phyloP scores from a whole-genome alignment of 2,797 vertebrate species.

The Cryptoblepharus egeriae region DNA sequence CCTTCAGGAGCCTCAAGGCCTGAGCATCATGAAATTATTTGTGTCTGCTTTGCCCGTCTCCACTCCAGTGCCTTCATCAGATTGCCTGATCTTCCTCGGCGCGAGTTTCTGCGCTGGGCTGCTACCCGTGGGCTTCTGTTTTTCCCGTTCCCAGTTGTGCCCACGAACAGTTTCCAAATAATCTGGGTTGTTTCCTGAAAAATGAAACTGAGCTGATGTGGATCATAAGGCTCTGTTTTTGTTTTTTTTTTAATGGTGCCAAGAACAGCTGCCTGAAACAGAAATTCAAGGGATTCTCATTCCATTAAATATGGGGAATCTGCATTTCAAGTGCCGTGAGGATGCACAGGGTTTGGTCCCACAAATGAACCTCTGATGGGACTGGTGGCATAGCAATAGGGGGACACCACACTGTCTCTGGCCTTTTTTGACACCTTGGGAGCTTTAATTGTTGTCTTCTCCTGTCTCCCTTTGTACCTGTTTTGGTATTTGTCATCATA shows the following conservation, averaged over 20 bases:
- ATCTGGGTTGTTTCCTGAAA: conserved; percentile 42
- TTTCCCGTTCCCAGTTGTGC: not conserved
- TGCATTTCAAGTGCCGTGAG: too few relatives aligned
- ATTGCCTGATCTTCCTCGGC: conserved; percentile 13
- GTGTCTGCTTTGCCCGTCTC: not conserved
- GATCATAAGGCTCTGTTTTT: too few relatives aligned
- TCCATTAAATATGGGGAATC: too few relatives aligned
- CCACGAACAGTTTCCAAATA: conserved; percentile 26
- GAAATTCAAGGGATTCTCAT: too few relatives aligned
- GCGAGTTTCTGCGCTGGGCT: not conserved
- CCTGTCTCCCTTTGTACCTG: too few relatives aligned
- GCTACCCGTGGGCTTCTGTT: conserved; percentile 8
- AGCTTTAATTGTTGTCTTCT: too few relatives aligned
- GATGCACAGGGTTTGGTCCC: too few relatives aligned
- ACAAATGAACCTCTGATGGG: too few relatives aligned
- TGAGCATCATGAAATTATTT: not conserved
- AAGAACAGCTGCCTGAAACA: not conserved
- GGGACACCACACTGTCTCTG: too few relatives aligned
- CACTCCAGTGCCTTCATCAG: not conserved
- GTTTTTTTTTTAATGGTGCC: not conserved
- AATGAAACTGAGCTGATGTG: not conserved
- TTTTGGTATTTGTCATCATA: too few relatives aligned
- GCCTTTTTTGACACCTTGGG: too few relatives aligned
- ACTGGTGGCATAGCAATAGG: too few relatives aligned
- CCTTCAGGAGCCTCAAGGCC: conserved; percentile 27